Percentiles rank a stretch among this genome's conserved stretches.
Conservation (phyloP, 2,888 invertebrate genomes). For the Andrena trimmerana region DNA sequence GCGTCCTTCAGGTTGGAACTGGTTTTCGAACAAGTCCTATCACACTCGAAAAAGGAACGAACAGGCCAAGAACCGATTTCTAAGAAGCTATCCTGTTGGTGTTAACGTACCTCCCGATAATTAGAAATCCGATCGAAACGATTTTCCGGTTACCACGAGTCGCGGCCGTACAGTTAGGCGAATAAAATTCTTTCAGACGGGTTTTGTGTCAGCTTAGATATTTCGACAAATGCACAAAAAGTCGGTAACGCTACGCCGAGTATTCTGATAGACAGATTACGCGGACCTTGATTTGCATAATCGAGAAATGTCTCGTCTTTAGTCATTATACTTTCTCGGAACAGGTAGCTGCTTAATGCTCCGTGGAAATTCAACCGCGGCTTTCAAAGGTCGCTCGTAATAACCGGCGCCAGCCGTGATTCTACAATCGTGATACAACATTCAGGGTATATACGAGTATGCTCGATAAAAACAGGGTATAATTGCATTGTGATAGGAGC, state of each 20-base stretch:
- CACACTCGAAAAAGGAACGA: conserved; percentile 10
- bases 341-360: neutral
- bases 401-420: conserved; percentile 9
- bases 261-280: conserved; percentile 32
- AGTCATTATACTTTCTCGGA: conserved; percentile 43
- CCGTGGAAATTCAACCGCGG: neutral
- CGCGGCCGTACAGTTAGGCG: neutral
- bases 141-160: neutral
- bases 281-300: conserved; percentile 47
- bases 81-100: conserved; percentile 13
- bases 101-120: conserved; percentile 20
- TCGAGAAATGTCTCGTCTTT: conserved; percentile 10
- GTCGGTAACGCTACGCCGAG: conserved; percentile 2
- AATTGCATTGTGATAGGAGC: neutral
- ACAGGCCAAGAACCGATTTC: conserved; percentile 19
- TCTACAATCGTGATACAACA: neutral
- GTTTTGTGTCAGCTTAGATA: neutral
- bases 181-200: neutral
- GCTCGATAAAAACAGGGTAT: neutral
- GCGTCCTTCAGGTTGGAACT: conserved; percentile 28
- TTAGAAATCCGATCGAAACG: neutral
- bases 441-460: neutral
- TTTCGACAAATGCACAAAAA: conserved; percentile 6
- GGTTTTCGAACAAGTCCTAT: conserved; percentile 26
- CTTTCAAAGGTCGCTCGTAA: conserved; percentile 27